Percentiles rank a stretch among this genome's conserved stretches.
These are phyloP conservation scores for Onychostoma macrolepis DNA, from an alignment of 2,113 vertebrate genomes.

Conservation along the genomic window DNA sequence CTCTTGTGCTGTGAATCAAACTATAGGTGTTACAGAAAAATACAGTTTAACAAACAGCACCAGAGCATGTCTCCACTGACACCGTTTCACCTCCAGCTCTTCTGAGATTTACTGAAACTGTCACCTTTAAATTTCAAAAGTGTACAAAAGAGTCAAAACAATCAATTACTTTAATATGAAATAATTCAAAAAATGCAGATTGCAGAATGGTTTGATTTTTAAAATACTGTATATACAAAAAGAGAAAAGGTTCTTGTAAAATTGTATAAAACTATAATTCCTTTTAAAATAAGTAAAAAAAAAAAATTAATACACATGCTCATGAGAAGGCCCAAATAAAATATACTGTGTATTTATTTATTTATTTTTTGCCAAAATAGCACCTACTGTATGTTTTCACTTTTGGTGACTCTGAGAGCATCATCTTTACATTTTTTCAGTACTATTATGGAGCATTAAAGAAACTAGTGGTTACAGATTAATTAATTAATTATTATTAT, in stretches of 20 bases:
- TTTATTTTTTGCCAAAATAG: neutral
- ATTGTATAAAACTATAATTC: neutral
- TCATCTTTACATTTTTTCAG: neutral
- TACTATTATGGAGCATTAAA: neutral
- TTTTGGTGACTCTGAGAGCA: neutral
- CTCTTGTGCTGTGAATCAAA: conserved; percentile 81
- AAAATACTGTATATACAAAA: neutral
- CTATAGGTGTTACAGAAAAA: conserved; percentile 69
- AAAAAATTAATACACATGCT: neutral
- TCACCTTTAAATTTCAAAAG: neutral
- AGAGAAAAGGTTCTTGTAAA: neutral
- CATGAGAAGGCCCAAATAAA: neutral
- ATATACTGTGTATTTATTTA: neutral
- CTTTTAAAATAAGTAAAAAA: neutral
- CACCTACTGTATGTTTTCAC: neutral
- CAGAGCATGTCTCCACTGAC: conserved; percentile 67
- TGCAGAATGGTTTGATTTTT: neutral
- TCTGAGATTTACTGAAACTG: neutral
- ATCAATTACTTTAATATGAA: conserved; percentile 6
- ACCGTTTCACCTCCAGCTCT: neutral
- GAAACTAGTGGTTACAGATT: neutral
- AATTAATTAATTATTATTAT: too few species aligned
- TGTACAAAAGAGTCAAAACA: neutral
- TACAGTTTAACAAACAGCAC: conserved; percentile 81
- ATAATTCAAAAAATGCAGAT: too few species aligned